phyloP scores from a whole-genome alignment of 2,113 vertebrate species.

The Dipodomys spectabilis region DNA sequence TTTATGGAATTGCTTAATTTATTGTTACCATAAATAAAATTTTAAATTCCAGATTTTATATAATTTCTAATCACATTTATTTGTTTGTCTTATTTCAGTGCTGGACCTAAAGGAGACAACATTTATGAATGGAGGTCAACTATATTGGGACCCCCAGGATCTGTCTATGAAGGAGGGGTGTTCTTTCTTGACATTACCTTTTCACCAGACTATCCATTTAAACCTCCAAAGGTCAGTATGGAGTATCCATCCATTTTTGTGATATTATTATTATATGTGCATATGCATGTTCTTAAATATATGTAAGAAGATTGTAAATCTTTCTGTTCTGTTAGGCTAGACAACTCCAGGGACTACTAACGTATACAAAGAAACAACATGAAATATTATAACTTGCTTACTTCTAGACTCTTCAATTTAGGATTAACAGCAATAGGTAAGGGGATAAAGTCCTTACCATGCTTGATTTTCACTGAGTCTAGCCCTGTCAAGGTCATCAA shows the following conservation, averaged over 20 bases:
- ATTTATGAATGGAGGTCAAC: slow-evolving; percentile 99
- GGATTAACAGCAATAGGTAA: background rate
- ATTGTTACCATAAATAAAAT: slow-evolving; percentile 50
- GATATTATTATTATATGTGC: background rate
- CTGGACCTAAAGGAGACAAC: slow-evolving; percentile 99
- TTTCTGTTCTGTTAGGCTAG: background rate
- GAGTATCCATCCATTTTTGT: slow-evolving; percentile 45
- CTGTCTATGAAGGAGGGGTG: slow-evolving; percentile 98
- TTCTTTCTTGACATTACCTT: slow-evolving; percentile 99
- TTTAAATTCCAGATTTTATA: slow-evolving; percentile 59
- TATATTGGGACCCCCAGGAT: slow-evolving; percentile 98
- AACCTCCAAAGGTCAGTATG: slow-evolving; percentile 97
- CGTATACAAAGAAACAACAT: background rate
- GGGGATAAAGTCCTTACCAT: too few species aligned
- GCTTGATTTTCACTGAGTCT: background rate
- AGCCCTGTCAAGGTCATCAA: background rate
- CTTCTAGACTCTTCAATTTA: background rate
- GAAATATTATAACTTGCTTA: background rate
- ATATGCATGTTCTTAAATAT: background rate
- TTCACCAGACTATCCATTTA: slow-evolving; percentile 99
- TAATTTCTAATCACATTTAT: slow-evolving; percentile 79
- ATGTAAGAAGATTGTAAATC: background rate
- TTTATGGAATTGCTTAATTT: slow-evolving; percentile 52
- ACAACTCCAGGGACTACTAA: background rate
- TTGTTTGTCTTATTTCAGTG: slow-evolving; percentile 90